A percentile compares a stretch with the other conserved stretches of the same genome.
These are phyloP conservation scores for Chrysocyon brachyurus DNA, from an alignment of 2,797 vertebrate genomes.

Conservation along the genomic window DNA sequence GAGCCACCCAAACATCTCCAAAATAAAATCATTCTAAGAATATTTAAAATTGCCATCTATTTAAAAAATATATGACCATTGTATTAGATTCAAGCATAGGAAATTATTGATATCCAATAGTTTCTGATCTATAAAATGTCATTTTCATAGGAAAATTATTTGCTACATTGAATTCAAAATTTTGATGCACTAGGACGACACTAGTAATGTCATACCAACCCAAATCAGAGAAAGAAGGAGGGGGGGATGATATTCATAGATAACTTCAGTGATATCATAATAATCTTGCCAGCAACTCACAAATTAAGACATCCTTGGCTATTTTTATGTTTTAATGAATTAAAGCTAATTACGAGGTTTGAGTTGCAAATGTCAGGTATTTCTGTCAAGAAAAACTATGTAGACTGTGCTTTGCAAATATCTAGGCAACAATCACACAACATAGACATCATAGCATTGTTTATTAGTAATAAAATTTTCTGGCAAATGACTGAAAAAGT, in stretches of 20 bases:
- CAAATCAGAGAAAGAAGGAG: not conserved
- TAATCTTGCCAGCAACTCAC: not conserved
- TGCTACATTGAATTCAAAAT: not conserved
- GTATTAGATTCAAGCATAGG: not conserved
- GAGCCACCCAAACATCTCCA: not conserved
- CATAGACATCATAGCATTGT: not conserved
- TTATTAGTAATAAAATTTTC: not conserved
- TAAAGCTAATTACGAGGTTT: not conserved
- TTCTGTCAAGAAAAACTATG: not conserved
- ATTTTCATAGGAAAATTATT: not conserved
- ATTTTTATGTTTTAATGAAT: not conserved
- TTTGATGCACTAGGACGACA: not conserved
- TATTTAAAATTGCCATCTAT: not conserved
- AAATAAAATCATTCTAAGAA: not conserved
- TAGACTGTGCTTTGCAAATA: not conserved
- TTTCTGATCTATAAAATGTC: not conserved
- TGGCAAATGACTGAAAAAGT: not conserved
- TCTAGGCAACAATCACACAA: not conserved
- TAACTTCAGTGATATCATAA: not conserved
- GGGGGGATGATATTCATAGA: not conserved
- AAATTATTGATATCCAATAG: not conserved
- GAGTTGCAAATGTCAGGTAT: not conserved
- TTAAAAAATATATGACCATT: not conserved
- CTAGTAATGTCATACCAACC: not conserved
- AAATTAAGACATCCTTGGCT: not conserved